Evolutionary conservation across 1,140 invertebrate species (phyloP).

Genomic region (Cardiocondyla obscurior): DNA sequence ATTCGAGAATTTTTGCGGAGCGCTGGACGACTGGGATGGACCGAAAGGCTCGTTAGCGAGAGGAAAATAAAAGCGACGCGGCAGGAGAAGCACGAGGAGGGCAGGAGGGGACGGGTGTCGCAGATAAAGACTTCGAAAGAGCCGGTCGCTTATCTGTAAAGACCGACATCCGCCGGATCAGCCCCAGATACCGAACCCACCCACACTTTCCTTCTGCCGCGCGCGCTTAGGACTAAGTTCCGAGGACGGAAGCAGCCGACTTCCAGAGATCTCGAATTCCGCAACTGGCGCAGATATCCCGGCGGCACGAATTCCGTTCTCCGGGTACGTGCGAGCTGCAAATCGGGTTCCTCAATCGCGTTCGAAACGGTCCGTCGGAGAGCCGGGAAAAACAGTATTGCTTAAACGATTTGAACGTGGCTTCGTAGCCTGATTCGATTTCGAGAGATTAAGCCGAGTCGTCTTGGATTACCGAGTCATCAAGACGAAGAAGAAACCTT

Average conservation of each 20-base stretch:
- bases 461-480: constrained; percentile 77
- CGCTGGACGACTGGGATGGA: not conserved
- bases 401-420: constrained; percentile 57
- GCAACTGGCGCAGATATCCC: not conserved
- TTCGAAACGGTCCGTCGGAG: not conserved
- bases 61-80: not conserved
- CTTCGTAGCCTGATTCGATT: constrained; percentile 75
- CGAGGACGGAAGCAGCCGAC: constrained; percentile 58
- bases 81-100: not conserved
- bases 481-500: constrained; percentile 79
- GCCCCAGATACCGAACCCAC: constrained; percentile 79
- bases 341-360: not conserved
- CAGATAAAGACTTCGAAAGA: constrained; percentile 82
- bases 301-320: not conserved
- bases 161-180: constrained; percentile 83
- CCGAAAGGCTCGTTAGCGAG: not conserved
- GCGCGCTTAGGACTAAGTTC: constrained; percentile 73
- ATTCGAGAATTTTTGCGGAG: not conserved
- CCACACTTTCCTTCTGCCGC: constrained; percentile 80
- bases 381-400: not conserved
- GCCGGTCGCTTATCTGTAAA: constrained; percentile 80
- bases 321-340: not conserved
- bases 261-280: constrained; percentile 53
- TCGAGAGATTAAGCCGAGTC: constrained; percentile 71
- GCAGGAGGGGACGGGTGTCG: constrained; percentile 60